A percentile compares a stretch with the other conserved stretches of the same genome.
Evolutionary conservation across 2,113 vertebrate genomes (phyloP).

Genomic region (Pangasianodon gigas): DNA sequence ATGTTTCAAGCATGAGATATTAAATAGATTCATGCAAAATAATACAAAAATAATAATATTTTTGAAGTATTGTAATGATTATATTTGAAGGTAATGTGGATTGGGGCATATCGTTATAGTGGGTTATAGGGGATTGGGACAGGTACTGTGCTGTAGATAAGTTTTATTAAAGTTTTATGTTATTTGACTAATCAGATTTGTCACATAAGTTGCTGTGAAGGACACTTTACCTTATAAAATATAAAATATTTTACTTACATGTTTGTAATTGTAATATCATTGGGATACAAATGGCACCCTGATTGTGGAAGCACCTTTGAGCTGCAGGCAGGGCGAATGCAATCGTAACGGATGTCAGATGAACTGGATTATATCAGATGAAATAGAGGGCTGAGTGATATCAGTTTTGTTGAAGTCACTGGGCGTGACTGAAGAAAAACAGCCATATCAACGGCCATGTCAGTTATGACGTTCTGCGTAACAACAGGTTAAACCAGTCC

Average conservation of each 20-base stretch:
- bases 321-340: background rate
- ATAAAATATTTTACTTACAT: background rate
- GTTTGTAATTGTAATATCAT: background rate
- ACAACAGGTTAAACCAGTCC: slow-evolving; percentile 16
- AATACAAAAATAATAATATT: background rate
- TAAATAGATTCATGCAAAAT: background rate
- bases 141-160: background rate
- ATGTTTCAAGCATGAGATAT: background rate
- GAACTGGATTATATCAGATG: background rate
- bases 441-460: background rate
- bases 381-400: background rate
- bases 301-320: background rate
- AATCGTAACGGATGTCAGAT: background rate
- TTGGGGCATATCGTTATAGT: background rate
- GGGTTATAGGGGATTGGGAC: background rate
- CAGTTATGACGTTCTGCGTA: background rate
- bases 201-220: background rate
- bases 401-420: background rate
- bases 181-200: background rate
- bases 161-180: background rate
- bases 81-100: background rate
- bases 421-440: background rate
- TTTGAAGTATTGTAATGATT: background rate
- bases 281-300: background rate
- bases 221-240: background rate